Evolutionary conservation across 2,888 invertebrate species (phyloP).

Genomic region (Cabera pusaria): DNA sequence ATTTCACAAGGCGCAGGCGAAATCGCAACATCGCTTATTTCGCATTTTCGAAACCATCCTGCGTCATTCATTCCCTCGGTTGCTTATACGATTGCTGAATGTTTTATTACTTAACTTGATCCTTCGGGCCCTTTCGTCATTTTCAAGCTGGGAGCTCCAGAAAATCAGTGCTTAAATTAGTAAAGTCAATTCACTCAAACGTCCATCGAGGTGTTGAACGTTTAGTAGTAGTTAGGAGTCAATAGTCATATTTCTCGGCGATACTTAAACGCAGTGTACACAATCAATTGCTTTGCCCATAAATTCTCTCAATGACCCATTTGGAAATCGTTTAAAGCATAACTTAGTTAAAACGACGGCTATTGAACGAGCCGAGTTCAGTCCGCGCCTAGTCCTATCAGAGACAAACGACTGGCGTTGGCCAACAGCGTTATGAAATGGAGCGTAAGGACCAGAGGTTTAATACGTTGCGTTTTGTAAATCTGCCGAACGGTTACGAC

Average conservation of each 20-base stretch:
- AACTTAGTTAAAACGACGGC: constrained; percentile 8
- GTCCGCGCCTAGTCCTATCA: constrained; percentile 41
- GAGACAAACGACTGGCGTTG: constrained; percentile 59
- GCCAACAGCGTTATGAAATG: constrained; percentile 67
- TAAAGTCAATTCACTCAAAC: no score
- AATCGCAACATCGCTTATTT: constrained; percentile 81
- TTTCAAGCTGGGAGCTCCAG: no score
- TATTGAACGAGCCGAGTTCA: constrained; percentile 4
- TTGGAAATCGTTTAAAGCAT: constrained; percentile 12
- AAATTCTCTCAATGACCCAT: constrained; percentile 4
- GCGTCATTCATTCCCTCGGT: constrained; percentile 73
- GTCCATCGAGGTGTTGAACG: no score
- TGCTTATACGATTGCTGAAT: constrained; percentile 41
- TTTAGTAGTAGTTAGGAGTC: no score
- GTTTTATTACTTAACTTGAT: constrained; percentile 23
- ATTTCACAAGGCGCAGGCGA: constrained; percentile 67
- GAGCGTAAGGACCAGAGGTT: constrained; percentile 62
- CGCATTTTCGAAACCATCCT: constrained; percentile 79
- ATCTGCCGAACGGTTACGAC: constrained; percentile 61
- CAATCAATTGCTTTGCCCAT: constrained; percentile 9
- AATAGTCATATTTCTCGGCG: background rate
- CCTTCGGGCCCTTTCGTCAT: constrained; percentile 36
- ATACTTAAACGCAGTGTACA: constrained; percentile 1
- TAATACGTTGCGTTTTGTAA: constrained; percentile 62
- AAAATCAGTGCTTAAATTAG: no score